Percentiles rank a stretch among this genome's conserved stretches.
phyloP scores from a whole-genome alignment of 2,888 invertebrate genomes.

The Empis livida region DNA sequence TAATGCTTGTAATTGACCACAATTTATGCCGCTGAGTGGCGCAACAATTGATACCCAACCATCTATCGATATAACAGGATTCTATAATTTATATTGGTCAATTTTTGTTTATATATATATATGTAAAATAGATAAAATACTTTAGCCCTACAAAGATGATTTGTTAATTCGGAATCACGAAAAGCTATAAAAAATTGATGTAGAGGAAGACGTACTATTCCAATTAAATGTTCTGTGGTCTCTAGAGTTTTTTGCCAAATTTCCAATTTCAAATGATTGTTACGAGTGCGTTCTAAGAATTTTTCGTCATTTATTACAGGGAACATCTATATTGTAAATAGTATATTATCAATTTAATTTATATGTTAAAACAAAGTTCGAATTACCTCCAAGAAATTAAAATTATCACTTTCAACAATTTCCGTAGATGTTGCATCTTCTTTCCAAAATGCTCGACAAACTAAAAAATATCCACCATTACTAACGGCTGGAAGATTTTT shows the following conservation, averaged over 20 bases:
- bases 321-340: slow-evolving; percentile 35
- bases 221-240: slow-evolving; percentile 34
- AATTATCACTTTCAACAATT: slow-evolving; percentile 14
- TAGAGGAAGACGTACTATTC: slow-evolving; percentile 41
- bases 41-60: slow-evolving; percentile 43
- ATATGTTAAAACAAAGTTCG: background rate
- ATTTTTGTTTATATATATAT: background rate
- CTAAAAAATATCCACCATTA: slow-evolving; percentile 17
- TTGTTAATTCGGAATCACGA: slow-evolving; percentile 40
- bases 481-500: slow-evolving; percentile 15
- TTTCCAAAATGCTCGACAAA: slow-evolving; percentile 31
- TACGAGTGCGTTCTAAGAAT: slow-evolving; percentile 41
- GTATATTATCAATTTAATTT: background rate
- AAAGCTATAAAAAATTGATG: slow-evolving; percentile 49
- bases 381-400: slow-evolving; percentile 26
- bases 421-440: slow-evolving; percentile 18
- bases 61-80: slow-evolving; percentile 47
- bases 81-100: slow-evolving; percentile 25
- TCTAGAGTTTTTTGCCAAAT: slow-evolving; percentile 36
- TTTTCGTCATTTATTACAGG: slow-evolving; percentile 42
- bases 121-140: slow-evolving; percentile 28
- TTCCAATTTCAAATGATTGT: slow-evolving; percentile 43
- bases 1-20: slow-evolving; percentile 43
- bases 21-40: slow-evolving; percentile 32
- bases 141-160: slow-evolving; percentile 41